Percentiles rank a stretch among this genome's conserved stretches.
Conservation (phyloP, 2,888 invertebrate species). For the Tethea ocularis region DNA sequence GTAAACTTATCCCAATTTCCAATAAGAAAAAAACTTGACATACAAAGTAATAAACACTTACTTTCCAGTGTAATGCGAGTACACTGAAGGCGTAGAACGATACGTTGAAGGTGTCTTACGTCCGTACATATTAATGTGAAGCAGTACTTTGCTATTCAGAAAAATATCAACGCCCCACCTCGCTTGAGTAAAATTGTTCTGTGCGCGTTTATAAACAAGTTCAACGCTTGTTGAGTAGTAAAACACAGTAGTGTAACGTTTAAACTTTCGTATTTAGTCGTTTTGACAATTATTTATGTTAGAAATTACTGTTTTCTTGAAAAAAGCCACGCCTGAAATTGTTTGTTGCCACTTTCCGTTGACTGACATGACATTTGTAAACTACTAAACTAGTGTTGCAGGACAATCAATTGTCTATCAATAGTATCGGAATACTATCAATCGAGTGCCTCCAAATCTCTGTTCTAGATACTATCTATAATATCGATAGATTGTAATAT, state of each 20-base stretch:
- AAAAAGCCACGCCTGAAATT: conserved; percentile 54
- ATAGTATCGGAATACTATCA: too few relatives aligned
- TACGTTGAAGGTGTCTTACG: conserved; percentile 92
- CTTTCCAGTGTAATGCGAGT: conserved; percentile 93
- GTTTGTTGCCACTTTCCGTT: conserved; percentile 36
- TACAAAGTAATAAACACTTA: conserved; percentile 50
- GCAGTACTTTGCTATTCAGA: background rate
- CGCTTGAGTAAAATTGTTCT: background rate
- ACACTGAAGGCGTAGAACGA: conserved; percentile 93
- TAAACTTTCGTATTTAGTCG: conserved; percentile 6
- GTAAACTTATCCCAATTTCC: background rate
- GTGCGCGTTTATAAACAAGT: background rate
- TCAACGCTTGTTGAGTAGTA: background rate
- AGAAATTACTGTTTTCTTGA: conserved; percentile 29
- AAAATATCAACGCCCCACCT: conserved; percentile 37
- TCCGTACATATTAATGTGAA: conserved; percentile 82
- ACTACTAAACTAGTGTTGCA: too few relatives aligned
- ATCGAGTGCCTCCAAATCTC: too few relatives aligned
- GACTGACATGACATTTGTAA: too few relatives aligned
- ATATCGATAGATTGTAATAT: too few relatives aligned
- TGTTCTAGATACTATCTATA: too few relatives aligned
- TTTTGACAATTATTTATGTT: conserved; percentile 28
- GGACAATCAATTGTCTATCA: too few relatives aligned
- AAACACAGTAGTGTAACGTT: conserved; percentile 13
- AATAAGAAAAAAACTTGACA: conserved; percentile 9